Conservation (phyloP, 1,140 invertebrate genomes). For the Macrotrachela quadricornifera region DNA sequence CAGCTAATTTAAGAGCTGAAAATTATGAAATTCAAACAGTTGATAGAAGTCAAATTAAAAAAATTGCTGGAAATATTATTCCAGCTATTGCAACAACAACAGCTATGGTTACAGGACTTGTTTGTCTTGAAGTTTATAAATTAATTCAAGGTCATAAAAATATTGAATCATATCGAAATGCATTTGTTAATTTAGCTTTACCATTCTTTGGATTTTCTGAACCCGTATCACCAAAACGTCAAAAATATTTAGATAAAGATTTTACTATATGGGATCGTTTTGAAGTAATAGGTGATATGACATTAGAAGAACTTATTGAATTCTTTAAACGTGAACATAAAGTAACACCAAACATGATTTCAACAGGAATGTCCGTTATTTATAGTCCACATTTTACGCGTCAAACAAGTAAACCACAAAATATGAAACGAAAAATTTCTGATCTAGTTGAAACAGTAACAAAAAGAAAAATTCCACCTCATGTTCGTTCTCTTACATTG, state of each 20-base stretch:
- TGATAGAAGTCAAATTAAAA: conserved; percentile 82
- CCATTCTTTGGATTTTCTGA: conserved; percentile 94
- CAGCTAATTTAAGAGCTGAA: conserved; percentile 77
- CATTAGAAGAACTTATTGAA: conserved; percentile 71
- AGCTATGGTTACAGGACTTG: conserved; percentile 76
- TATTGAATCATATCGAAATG: conserved; percentile 68
- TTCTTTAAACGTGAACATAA: conserved; percentile 72
- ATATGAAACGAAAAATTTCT: conserved; percentile 42
- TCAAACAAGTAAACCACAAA: conserved; percentile 2
- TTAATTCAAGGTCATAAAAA: conserved; percentile 33
- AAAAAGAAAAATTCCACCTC: conserved; percentile 69
- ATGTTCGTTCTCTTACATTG: conserved; percentile 75
- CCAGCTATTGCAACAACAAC: conserved; percentile 97
- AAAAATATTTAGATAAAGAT: conserved; percentile 66
- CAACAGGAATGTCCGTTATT: conserved; percentile 47
- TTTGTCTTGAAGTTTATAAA: conserved; percentile 80
- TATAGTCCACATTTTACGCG: conserved; percentile 7
- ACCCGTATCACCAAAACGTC: conserved; percentile 71
- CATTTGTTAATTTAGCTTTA: conserved; percentile 81
- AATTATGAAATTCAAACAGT: conserved; percentile 86
- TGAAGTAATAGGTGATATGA: conserved; percentile 77
- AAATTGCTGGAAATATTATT: conserved; percentile 96
- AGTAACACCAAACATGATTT: conserved; percentile 89
- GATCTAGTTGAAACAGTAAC: conserved; percentile 81
- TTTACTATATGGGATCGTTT: conserved; percentile 98